Conservation (phyloP, 2,113 vertebrate species). For the Strix uralensis region DNA sequence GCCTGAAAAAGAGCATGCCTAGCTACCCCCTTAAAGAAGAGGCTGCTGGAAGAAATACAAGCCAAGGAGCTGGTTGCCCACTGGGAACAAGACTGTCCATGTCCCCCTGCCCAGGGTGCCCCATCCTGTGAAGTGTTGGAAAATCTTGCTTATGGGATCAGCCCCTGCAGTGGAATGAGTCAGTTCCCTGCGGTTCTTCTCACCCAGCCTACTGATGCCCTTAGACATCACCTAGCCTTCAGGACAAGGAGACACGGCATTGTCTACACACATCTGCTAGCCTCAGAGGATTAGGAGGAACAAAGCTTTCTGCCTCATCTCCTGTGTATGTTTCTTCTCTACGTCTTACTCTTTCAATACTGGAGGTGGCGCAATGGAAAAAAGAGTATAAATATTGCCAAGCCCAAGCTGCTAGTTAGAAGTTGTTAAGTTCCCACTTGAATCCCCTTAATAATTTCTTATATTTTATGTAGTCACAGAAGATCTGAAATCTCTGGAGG, state of each 20-base stretch:
- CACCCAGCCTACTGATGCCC: accelerated
- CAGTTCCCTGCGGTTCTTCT: background rate
- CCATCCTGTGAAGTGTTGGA: background rate
- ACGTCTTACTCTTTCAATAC: background rate
- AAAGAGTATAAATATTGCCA: background rate
- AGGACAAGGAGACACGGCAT: background rate
- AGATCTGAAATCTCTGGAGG: background rate
- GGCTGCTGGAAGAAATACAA: background rate
- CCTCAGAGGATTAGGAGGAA: background rate
- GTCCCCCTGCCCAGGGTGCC: background rate
- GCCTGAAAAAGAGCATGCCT: background rate
- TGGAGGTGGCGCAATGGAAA: background rate
- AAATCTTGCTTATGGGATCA: background rate
- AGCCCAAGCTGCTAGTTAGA: accelerated
- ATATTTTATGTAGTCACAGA: background rate
- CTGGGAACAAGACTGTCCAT: background rate
- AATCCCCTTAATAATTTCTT: background rate
- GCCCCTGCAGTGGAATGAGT: background rate
- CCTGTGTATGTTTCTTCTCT: background rate
- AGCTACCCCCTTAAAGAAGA: background rate
- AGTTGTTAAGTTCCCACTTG: background rate
- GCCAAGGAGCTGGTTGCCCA: background rate
- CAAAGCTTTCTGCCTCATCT: background rate
- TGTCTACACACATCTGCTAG: background rate
- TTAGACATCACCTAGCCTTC: background rate